Evolutionary conservation across 2,888 invertebrate genomes (phyloP).

Genomic region (Syritta pipiens): DNA sequence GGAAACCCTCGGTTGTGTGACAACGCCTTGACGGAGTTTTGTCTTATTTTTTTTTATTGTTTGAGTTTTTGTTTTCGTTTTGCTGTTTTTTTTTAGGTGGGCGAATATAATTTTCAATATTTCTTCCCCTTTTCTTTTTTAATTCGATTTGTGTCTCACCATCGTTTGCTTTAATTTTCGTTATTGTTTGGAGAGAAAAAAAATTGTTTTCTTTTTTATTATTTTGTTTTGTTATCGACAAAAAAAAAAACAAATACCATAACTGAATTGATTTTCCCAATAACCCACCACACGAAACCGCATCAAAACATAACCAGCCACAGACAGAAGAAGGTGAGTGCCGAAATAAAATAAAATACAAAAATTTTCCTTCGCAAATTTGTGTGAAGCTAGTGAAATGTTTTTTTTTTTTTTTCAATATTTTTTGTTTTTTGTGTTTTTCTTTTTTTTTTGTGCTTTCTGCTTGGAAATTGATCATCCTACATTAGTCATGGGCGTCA

Average conservation of each 20-base stretch:
- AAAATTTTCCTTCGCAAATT: conserved; percentile 6
- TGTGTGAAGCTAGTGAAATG: conserved; percentile 5
- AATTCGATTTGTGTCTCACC: conserved; percentile 32
- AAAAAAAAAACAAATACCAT: background rate
- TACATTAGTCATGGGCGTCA: conserved; percentile 22
- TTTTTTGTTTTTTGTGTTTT: background rate
- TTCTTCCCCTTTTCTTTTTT: background rate
- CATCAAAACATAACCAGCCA: conserved; percentile 63
- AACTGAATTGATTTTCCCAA: conserved; percentile 46
- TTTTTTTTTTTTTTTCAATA: background rate
- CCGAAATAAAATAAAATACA: background rate
- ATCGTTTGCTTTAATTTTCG: conserved; percentile 1
- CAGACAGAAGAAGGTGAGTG: conserved; percentile 60
- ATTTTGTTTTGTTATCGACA: conserved; percentile 20
- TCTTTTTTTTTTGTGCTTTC: background rate
- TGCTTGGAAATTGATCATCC: conserved; percentile 10
- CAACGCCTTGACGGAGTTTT: conserved; percentile 60
- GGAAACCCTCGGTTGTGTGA: conserved; percentile 44
- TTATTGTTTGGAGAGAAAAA: background rate
- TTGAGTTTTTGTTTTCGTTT: conserved; percentile 22
- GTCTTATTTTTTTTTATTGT: conserved; percentile 29
- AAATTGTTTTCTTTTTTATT: conserved; percentile 8
- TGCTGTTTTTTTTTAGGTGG: conserved; percentile 14
- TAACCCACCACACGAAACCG: conserved; percentile 26
- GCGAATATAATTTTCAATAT: conserved; percentile 18